These are phyloP conservation scores for Podilymbus podiceps DNA, from an alignment of 2,113 vertebrate genomes.

Conservation along the genomic window DNA sequence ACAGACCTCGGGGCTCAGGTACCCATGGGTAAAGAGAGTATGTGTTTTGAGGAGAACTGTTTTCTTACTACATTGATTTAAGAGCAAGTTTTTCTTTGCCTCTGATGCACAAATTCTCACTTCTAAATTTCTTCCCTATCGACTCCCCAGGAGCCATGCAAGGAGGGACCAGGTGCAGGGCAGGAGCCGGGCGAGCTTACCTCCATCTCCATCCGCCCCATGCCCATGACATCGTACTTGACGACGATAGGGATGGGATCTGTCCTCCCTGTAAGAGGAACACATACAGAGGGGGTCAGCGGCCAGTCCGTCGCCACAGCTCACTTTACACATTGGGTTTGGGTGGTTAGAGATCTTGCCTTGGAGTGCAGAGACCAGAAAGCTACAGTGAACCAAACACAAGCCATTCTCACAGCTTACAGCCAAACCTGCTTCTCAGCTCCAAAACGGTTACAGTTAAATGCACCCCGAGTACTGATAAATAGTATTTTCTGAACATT, in stretches of 20 bases:
- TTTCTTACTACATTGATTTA: background rate
- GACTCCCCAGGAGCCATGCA: background rate
- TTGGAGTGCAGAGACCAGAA: conserved; percentile 99
- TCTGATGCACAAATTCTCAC: background rate
- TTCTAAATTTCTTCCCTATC: background rate
- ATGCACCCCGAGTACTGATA: background rate
- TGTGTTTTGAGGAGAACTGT: background rate
- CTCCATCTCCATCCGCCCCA: conserved; percentile 99
- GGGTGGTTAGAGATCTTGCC: conserved; percentile 98
- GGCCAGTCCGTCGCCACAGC: conserved; percentile 62
- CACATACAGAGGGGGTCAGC: conserved; percentile 73
- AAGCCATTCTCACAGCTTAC: conserved; percentile 99
- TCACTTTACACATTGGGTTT: conserved; percentile 90
- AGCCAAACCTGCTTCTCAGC: conserved; percentile 11
- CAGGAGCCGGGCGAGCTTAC: conserved; percentile 60
- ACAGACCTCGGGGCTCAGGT: background rate
- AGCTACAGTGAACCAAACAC: conserved; percentile 99
- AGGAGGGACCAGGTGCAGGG: background rate
- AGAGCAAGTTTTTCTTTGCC: background rate
- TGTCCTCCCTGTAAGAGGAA: conserved; percentile 89
- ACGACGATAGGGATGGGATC: conserved; percentile 98
- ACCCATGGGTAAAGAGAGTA: background rate
- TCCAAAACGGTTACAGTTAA: background rate
- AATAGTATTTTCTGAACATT: background rate
- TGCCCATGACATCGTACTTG: conserved; percentile 99